These are phyloP conservation scores for Metalampra italica DNA, from an alignment of 2,888 invertebrate genomes.

Conservation along the genomic window DNA sequence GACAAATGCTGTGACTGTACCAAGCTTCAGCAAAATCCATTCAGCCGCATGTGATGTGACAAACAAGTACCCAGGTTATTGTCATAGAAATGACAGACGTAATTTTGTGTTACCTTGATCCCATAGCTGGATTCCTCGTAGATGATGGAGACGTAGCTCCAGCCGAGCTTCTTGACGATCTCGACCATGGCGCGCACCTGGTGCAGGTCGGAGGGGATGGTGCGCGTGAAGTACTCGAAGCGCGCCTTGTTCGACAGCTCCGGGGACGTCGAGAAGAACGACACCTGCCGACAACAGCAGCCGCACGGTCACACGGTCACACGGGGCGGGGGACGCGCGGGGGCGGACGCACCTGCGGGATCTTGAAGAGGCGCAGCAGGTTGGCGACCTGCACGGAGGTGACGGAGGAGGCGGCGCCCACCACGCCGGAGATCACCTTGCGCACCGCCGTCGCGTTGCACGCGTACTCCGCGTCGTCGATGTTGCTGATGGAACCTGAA, in stretches of 20 bases:
- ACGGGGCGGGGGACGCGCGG: too few species aligned
- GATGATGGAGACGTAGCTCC: slow-evolving; percentile 97
- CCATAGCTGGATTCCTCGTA: slow-evolving; percentile 98
- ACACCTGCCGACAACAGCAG: too few species aligned
- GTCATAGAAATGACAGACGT: too few species aligned
- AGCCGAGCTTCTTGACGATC: slow-evolving; percentile 89
- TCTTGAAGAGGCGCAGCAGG: slow-evolving; percentile 89
- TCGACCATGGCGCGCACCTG: slow-evolving; percentile 98
- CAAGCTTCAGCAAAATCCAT: too few species aligned
- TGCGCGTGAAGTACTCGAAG: slow-evolving; percentile 95
- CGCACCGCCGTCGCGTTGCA: slow-evolving; percentile 91
- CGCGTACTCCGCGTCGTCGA: slow-evolving; percentile 92
- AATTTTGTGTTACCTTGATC: slow-evolving; percentile 93
- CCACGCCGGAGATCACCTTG: slow-evolving; percentile 81
- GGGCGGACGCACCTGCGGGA: slow-evolving; percentile 80
- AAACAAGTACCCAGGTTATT: too few species aligned
- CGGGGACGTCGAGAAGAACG: slow-evolving; percentile 96
- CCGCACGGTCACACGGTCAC: too few species aligned
- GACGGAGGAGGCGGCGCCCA: slow-evolving; percentile 85
- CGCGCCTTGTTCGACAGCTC: slow-evolving; percentile 96
- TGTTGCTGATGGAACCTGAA: slow-evolving; percentile 96
- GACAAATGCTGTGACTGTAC: too few species aligned
- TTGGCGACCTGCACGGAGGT: slow-evolving; percentile 98
- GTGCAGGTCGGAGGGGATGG: slow-evolving; percentile 96
- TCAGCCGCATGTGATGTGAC: too few species aligned